Percentiles rank a stretch among this genome's conserved stretches.
phyloP scores from a whole-genome alignment of 1,140 invertebrate genomes.

The Luehdorfia chinensis region DNA sequence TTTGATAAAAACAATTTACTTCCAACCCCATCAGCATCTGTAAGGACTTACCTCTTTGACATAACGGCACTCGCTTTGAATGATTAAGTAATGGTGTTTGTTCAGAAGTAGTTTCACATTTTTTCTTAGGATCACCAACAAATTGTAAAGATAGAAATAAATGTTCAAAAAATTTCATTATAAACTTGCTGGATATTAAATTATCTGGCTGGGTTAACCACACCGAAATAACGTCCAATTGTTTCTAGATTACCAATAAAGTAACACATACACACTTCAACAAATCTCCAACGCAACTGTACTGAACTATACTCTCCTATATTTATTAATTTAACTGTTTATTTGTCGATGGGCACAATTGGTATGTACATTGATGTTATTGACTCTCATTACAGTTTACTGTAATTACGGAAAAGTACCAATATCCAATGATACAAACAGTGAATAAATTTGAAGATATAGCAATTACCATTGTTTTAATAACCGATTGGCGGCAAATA shows the following conservation, averaged over 20 bases:
- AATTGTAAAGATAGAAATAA: constrained; percentile 4
- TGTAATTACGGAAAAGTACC: constrained; percentile 35
- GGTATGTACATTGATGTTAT: constrained; percentile 13
- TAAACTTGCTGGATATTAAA: not conserved
- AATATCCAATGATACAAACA: constrained; percentile 15
- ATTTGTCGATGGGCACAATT: constrained; percentile 25
- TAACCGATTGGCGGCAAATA: too few relatives aligned
- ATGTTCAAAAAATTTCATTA: constrained; percentile 13
- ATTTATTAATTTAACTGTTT: constrained; percentile 28
- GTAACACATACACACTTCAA: not conserved
- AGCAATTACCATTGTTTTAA: too few relatives aligned
- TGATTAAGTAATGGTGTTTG: constrained; percentile 3
- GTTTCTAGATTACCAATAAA: too few relatives aligned
- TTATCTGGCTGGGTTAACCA: too few relatives aligned
- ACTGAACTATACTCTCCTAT: not conserved
- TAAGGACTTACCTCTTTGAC: constrained; percentile 8
- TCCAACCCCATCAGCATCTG: too few relatives aligned
- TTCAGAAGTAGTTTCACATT: constrained; percentile 1
- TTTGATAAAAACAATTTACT: not conserved
- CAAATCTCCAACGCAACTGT: not conserved
- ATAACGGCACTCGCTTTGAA: constrained; percentile 1
- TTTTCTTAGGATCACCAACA: constrained; percentile 1
- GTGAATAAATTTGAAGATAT: constrained; percentile 7
- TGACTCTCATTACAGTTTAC: constrained; percentile 17
- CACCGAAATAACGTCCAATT: too few relatives aligned